Conservation (phyloP, 2,888 invertebrate genomes). For the Junonia oenone region DNA sequence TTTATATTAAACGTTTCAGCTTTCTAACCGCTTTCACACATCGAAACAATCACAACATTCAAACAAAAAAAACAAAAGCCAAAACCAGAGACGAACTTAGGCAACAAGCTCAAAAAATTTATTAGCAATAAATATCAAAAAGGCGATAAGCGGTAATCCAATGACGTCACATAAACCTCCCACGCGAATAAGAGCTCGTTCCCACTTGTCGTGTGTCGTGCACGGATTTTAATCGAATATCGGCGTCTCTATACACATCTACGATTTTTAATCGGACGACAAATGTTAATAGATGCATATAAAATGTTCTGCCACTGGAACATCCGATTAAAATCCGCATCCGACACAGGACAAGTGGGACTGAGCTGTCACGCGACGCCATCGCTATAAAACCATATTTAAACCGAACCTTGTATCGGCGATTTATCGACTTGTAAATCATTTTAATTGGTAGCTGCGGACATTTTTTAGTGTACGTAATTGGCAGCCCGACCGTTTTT, state of each 20-base stretch:
- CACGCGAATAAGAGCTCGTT: no score
- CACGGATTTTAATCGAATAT: no score
- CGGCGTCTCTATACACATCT: no score
- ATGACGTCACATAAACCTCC: slow-evolving; percentile 20
- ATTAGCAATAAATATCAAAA: slow-evolving; percentile 12
- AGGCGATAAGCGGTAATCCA: slow-evolving; percentile 6
- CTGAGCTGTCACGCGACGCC: slow-evolving; percentile 43
- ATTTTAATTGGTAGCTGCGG: slow-evolving; percentile 74
- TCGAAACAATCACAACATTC: not conserved
- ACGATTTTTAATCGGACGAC: no score
- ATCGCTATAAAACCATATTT: slow-evolving; percentile 39
- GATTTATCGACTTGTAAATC: slow-evolving; percentile 78
- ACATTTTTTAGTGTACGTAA: slow-evolving; percentile 71
- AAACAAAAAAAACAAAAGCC: not conserved
- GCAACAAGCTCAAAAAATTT: not conserved
- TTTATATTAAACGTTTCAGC: not conserved
- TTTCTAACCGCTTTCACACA: not conserved
- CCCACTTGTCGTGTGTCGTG: no score
- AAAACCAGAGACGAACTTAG: not conserved
- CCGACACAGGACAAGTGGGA: no score
- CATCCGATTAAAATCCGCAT: no score
- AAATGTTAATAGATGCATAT: no score
- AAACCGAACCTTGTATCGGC: slow-evolving; percentile 45
- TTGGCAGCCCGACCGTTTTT: slow-evolving; percentile 70
- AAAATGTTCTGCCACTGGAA: no score